Conservation (phyloP, 2,113 vertebrate genomes). For the Eurypyga helias region DNA sequence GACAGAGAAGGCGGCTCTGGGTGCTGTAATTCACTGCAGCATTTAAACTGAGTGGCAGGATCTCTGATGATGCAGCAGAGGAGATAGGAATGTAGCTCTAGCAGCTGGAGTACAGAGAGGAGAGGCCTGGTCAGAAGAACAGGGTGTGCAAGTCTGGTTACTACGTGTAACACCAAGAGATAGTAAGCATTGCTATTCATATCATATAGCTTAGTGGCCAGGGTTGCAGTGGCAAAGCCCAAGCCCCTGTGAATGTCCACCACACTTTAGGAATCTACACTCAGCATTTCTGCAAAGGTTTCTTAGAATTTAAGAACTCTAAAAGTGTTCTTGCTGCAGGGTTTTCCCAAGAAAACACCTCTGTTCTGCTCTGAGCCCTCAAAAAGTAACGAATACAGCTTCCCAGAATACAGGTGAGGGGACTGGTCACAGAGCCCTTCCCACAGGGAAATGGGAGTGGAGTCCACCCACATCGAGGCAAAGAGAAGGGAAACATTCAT, state of each 20-base stretch:
- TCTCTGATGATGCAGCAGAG: not conserved
- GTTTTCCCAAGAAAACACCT: not conserved
- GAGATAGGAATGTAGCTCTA: not conserved
- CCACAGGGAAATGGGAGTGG: not conserved
- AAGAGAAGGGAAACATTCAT: not conserved
- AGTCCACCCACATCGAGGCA: rapidly evolving
- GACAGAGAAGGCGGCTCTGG: not conserved
- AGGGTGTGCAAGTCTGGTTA: not conserved
- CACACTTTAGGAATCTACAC: not conserved
- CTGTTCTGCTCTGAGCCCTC: not conserved
- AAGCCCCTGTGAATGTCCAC: not conserved
- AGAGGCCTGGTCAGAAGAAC: not conserved
- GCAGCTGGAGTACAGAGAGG: not conserved
- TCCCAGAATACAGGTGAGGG: not conserved
- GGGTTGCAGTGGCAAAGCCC: not conserved
- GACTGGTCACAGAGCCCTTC: not conserved
- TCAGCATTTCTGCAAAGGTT: not conserved
- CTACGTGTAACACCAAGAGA: not conserved
- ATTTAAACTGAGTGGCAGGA: not conserved
- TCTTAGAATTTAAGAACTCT: not conserved
- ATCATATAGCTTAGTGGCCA: not conserved
- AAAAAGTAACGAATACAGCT: not conserved
- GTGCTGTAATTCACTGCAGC: not conserved
- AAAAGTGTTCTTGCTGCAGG: not conserved
- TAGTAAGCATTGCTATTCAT: not conserved